Evolutionary conservation across 2,797 vertebrate genomes (phyloP).

Genomic region (Tolypeutes matacus): DNA sequence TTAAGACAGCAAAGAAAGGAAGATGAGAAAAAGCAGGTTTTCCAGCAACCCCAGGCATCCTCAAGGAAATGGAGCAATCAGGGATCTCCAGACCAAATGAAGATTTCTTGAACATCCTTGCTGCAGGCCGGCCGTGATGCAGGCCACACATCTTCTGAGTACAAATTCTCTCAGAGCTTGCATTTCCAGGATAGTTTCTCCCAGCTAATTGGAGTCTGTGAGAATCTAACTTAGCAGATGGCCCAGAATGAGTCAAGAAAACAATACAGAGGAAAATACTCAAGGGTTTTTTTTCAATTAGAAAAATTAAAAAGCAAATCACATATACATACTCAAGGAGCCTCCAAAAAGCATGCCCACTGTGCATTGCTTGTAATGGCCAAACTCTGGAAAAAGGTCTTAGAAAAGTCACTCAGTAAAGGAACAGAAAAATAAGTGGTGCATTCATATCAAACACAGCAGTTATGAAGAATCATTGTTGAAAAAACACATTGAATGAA

Average conservation of each 20-base stretch:
- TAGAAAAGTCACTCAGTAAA: slow-evolving; percentile 2
- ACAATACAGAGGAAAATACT: slow-evolving; percentile 28
- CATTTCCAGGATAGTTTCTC: slow-evolving; percentile 35
- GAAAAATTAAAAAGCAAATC: slow-evolving; percentile 45
- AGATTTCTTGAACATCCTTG: neutral
- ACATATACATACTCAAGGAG: neutral
- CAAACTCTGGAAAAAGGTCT: slow-evolving; percentile 20
- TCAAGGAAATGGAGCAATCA: neutral
- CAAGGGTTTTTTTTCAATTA: slow-evolving; percentile 62
- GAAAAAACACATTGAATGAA: neutral
- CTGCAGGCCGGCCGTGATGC: neutral
- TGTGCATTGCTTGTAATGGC: neutral
- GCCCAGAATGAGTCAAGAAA: slow-evolving; percentile 7
- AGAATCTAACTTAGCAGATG: slow-evolving; percentile 34
- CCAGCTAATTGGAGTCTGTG: neutral
- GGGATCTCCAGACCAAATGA: neutral
- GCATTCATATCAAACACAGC: neutral
- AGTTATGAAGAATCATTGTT: neutral
- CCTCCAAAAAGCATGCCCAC: slow-evolving; percentile 35
- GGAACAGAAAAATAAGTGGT: slow-evolving; percentile 3
- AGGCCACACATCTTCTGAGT: neutral
- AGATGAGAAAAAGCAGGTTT: neutral
- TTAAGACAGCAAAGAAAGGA: slow-evolving; percentile 8
- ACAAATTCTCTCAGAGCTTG: neutral
- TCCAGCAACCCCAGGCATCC: neutral